Percentiles rank a stretch among this genome's conserved stretches.
phyloP scores from a whole-genome alignment of 2,888 invertebrate species.

The Troides helena region DNA sequence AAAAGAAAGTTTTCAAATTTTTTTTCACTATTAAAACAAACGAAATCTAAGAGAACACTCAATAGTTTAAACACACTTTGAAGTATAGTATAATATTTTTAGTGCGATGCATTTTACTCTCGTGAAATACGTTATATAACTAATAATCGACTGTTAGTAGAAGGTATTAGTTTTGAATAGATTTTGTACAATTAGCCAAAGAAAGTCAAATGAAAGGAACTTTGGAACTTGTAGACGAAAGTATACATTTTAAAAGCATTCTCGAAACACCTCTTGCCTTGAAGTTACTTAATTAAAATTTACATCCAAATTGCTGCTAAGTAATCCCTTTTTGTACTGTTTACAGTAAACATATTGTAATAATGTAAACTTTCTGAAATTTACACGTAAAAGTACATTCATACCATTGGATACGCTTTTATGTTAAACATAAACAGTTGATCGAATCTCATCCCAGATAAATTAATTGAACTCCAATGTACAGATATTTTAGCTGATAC shows the following conservation, averaged over 20 bases:
- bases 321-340: background rate
- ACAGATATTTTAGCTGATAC: background rate
- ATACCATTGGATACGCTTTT: too few species aligned
- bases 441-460: background rate
- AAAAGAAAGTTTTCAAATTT: background rate
- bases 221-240: slow-evolving; percentile 11
- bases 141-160: background rate
- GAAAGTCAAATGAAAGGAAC: slow-evolving; percentile 3
- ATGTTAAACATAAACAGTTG: background rate
- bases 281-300: slow-evolving; percentile 10
- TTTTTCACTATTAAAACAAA: background rate
- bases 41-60: background rate
- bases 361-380: background rate
- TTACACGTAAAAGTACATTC: background rate
- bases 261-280: background rate
- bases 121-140: background rate
- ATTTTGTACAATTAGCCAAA: slow-evolving; percentile 1
- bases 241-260: slow-evolving; percentile 18
- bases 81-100: background rate
- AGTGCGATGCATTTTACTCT: background rate
- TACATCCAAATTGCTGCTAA: background rate
- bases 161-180: background rate
- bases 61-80: background rate
- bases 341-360: background rate
- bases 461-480: background rate